Percentiles rank a stretch among this genome's conserved stretches.
phyloP scores from a whole-genome alignment of 2,888 invertebrate species.

The Agrilus cyanescens region DNA sequence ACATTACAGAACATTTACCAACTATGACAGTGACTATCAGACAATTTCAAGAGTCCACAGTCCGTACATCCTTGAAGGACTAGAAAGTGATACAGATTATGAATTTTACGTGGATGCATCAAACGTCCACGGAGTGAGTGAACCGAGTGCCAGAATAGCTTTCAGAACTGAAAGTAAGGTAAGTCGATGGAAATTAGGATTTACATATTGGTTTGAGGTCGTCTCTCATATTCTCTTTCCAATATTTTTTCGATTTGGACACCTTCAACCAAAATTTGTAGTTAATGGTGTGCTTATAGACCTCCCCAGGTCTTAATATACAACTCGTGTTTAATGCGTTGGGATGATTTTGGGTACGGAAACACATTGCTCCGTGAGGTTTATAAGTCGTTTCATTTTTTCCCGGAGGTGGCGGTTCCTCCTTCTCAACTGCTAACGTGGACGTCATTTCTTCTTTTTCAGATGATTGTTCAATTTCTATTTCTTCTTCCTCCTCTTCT shows the following conservation, averaged over 20 bases:
- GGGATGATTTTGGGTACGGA: conserved; percentile 86
- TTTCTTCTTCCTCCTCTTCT: conserved; percentile 1
- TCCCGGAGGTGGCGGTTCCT: conserved; percentile 35
- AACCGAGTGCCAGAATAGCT: conserved; percentile 61
- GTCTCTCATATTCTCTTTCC: background rate
- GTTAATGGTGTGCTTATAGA: conserved; percentile 56
- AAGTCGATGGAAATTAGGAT: conserved; percentile 15
- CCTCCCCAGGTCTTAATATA: conserved; percentile 56
- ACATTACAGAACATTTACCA: conserved; percentile 31
- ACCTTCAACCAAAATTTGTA: conserved; percentile 56
- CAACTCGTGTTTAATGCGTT: conserved; percentile 67
- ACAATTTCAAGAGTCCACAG: conserved; percentile 41
- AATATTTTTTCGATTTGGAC: conserved; percentile 22
- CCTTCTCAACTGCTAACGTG: background rate
- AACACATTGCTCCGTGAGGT: conserved; percentile 67
- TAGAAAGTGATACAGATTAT: conserved; percentile 63
- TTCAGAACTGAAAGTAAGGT: conserved; percentile 64
- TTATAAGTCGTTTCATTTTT: conserved; percentile 59
- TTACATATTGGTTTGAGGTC: too few species aligned
- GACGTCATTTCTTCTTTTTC: conserved; percentile 3
- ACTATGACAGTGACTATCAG: conserved; percentile 34
- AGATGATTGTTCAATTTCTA: conserved; percentile 4
- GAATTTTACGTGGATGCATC: conserved; percentile 71
- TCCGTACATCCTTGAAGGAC: conserved; percentile 62
- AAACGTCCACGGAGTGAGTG: conserved; percentile 68